Evolutionary conservation across 1,140 invertebrate species (phyloP).

Genomic region (Hylyphantes graminicola): DNA sequence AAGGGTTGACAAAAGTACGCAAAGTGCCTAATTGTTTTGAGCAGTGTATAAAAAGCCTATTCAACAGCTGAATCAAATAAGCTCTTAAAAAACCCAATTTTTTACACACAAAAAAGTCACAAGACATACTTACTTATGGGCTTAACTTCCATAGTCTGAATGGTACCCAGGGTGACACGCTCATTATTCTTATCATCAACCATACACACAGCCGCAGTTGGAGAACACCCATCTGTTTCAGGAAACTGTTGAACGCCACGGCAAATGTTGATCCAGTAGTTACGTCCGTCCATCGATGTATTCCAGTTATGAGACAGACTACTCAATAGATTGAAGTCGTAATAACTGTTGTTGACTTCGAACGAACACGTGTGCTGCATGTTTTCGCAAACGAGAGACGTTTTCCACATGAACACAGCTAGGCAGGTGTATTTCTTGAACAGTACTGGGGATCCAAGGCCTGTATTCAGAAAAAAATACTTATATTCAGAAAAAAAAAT

Average conservation of each 20-base stretch:
- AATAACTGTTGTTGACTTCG: conserved; percentile 27
- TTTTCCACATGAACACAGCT: conserved; percentile 66
- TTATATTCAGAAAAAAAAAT: too few species aligned
- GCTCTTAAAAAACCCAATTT: background rate
- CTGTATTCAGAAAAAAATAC: too few species aligned
- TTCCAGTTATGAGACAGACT: conserved; percentile 63
- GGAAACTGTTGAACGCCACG: conserved; percentile 16
- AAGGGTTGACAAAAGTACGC: too few species aligned
- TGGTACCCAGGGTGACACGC: conserved; percentile 6
- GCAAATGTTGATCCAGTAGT: conserved; percentile 53
- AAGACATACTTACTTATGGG: conserved; percentile 29
- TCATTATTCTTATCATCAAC: background rate
- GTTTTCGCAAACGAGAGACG: conserved; percentile 65
- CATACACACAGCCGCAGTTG: conserved; percentile 49
- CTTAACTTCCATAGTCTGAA: conserved; percentile 36
- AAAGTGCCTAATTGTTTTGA: too few species aligned
- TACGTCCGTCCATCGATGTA: conserved; percentile 14
- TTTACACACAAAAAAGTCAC: background rate
- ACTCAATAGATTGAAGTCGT: conserved; percentile 61
- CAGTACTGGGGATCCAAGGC: background rate
- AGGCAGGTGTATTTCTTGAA: conserved; percentile 63
- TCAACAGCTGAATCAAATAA: background rate
- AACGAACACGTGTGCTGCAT: conserved; percentile 51
- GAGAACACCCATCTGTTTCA: background rate
- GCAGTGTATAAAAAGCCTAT: too few species aligned